Percentiles rank a stretch among this genome's conserved stretches.
Conservation (phyloP, 2,113 vertebrate genomes). For the Hiodon alosoides region DNA sequence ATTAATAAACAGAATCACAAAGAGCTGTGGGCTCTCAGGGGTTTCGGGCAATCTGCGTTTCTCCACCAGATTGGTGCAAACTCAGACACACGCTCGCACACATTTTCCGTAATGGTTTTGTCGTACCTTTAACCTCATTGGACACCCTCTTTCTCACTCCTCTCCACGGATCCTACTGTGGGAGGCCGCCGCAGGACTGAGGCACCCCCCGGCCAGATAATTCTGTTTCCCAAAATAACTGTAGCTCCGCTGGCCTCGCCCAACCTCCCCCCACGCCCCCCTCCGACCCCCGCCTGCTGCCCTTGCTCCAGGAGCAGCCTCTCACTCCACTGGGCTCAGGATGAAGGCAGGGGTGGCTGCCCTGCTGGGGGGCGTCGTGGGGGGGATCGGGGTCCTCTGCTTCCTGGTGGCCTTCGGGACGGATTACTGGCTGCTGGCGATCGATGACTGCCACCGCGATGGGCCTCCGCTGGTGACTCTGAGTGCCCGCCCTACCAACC, state of each 20-base stretch:
- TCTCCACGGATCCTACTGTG: background rate
- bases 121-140: background rate
- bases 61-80: background rate
- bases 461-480: background rate
- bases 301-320: background rate
- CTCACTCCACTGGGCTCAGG: constrained; percentile 29
- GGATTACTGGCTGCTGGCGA: constrained; percentile 81
- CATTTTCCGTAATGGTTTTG: background rate
- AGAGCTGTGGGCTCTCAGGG: background rate
- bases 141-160: constrained; percentile 13
- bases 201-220: constrained; percentile 52
- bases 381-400: constrained; percentile 63
- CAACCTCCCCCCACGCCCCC: background rate
- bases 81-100: background rate
- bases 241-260: too few species aligned
- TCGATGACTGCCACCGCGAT: constrained; percentile 61
- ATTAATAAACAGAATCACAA: constrained; percentile 35
- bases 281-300: constrained; percentile 14
- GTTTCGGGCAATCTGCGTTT: background rate
- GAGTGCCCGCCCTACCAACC: constrained; percentile 35
- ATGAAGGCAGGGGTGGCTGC: constrained; percentile 72
- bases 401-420: constrained; percentile 75
- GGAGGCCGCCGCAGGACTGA: constrained; percentile 51
- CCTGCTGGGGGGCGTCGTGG: constrained; percentile 67
- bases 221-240: constrained; percentile 69